Base-by-base conservation (phyloP, 2,113 vertebrate species). In the Melanotaenia duboulayi region DNA sequence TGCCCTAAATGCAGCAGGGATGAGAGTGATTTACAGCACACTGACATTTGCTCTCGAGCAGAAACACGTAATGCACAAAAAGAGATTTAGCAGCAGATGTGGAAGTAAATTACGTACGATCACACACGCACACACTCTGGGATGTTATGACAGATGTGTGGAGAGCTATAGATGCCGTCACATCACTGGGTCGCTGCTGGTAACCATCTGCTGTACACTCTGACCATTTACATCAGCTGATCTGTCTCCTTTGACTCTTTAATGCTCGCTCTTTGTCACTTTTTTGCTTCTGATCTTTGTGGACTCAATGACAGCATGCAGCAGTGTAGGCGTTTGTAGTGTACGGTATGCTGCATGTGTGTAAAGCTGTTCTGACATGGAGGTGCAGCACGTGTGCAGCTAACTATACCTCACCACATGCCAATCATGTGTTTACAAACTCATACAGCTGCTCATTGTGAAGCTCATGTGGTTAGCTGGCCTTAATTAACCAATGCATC, bases 81-180 rank as follows among this genome's bases (percentile, higher is more conserved):
- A 69, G 46, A 12, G 54, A 52, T 78, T 75, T 74, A 46, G 68
- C 4, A 1, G 64, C 77, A 79, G 76, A 84, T 87, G 81, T 73
- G 50, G 22, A 65, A 81, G 72, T 58, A 76, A 70, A 77, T 74
- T 64, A 57, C 78, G 77, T 70, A 77, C 11, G 9, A 73, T 73
- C 55, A 20, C 68, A 54, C 49, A 70, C 59, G 57, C 65, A 14
- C 39, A 44, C 46, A 11, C 66, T 37, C 58, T 24, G 8, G 17
- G 66, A 78, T 24, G 61, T 44, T 46, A 22, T 22, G 62, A 76
- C 82, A 87, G 83, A 83, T 86, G 83, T 74, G 68, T 64, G 60
- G 37, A 44, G 54, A 66, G 70, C 56, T 12, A 52, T 17, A 11
- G 57, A 86, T 74, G 74, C 56, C 8, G 35, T 79, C 65, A 39